These are phyloP conservation scores for Protophormia terraenovae DNA, from an alignment of 2,888 invertebrate species.

Conservation along the genomic window DNA sequence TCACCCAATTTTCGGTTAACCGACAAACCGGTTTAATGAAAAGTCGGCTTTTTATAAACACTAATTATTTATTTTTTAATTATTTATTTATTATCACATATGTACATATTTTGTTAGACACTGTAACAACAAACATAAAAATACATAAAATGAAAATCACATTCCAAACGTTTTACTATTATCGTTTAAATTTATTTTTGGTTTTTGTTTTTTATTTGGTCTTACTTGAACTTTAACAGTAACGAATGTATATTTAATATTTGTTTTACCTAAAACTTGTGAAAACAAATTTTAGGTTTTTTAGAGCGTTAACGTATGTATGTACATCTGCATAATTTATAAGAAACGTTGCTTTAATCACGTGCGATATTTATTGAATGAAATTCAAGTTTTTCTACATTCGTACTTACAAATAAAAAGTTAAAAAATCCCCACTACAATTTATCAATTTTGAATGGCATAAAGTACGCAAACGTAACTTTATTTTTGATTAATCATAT, in stretches of 20 bases:
- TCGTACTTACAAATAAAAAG: slow-evolving; percentile 2
- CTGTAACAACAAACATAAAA: background rate
- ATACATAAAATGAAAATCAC: background rate
- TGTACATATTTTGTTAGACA: background rate
- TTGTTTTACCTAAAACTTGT: background rate
- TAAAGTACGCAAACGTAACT: background rate
- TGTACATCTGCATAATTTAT: slow-evolving; percentile 10
- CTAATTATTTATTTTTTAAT: too few species aligned
- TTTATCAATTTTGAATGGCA: slow-evolving; percentile 28
- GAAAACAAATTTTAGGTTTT: background rate
- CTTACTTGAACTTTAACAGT: slow-evolving; percentile 48
- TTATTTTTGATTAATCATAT: background rate
- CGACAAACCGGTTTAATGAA: too few species aligned
- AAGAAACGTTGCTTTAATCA: slow-evolving; percentile 47
- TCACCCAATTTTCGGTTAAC: too few species aligned
- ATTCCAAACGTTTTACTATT: slow-evolving; percentile 1
- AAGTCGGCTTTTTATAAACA: too few species aligned
- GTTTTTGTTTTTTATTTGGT: background rate
- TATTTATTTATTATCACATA: background rate
- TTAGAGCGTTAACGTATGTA: background rate
- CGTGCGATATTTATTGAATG: slow-evolving; percentile 56
- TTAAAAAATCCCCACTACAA: slow-evolving; percentile 28
- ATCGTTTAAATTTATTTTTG: background rate
- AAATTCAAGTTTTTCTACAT: slow-evolving; percentile 17
- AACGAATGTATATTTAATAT: background rate